phyloP scores from a whole-genome alignment of 2,888 invertebrate species.

The Himalopsyche anomala region DNA sequence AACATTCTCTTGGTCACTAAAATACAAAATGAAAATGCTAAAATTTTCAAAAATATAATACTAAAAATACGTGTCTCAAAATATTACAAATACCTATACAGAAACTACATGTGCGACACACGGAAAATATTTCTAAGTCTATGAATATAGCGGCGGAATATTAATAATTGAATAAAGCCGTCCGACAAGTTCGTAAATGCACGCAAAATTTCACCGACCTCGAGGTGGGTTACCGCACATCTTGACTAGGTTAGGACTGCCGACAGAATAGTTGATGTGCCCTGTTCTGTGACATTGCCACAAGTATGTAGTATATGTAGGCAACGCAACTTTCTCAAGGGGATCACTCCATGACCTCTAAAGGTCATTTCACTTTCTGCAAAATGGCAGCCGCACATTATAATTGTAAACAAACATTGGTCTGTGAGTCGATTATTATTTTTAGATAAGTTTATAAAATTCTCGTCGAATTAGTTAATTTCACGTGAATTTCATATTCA shows the following conservation, averaged over 20 bases:
- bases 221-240: background rate
- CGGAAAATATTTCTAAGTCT: background rate
- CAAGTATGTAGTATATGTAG: background rate
- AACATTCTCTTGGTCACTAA: too few species aligned
- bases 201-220: background rate
- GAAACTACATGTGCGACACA: too few species aligned
- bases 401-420: background rate
- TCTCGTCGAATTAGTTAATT: too few species aligned
- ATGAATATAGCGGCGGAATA: background rate
- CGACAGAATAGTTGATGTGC: background rate
- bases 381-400: background rate
- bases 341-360: constrained; percentile 35
- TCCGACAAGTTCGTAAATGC: background rate
- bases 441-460: too few species aligned
- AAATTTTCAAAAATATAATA: too few species aligned
- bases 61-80: too few species aligned
- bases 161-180: background rate
- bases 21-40: too few species aligned
- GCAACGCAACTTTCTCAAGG: constrained; percentile 24
- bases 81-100: too few species aligned
- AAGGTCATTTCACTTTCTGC: constrained; percentile 37
- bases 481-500: too few species aligned
- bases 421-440: background rate
- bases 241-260: too few species aligned
- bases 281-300: constrained; percentile 17